Percentiles rank a stretch among this genome's conserved stretches.
phyloP scores from a whole-genome alignment of 2,113 vertebrate species.

The Dendrocopos noguchii region DNA sequence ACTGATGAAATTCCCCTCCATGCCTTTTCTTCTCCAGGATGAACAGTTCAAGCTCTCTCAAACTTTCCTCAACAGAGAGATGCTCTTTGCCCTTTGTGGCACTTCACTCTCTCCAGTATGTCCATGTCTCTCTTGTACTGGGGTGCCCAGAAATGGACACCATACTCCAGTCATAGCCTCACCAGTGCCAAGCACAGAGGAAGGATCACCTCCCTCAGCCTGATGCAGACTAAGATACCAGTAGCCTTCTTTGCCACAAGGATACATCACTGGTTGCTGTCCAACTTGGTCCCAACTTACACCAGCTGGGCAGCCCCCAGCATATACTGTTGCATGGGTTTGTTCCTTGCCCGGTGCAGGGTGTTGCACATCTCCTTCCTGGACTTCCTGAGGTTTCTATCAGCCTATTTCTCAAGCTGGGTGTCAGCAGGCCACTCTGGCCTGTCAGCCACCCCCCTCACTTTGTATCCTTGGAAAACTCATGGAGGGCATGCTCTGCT shows the following conservation, averaged over 20 bases:
- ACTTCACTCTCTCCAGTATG: neutral
- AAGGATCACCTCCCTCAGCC: neutral
- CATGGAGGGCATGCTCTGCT: neutral
- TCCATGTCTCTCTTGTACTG: neutral
- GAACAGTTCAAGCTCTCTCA: neutral
- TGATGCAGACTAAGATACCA: neutral
- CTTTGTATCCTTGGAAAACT: neutral
- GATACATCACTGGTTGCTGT: fast-evolving
- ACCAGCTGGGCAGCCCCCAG: neutral
- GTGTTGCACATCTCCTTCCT: neutral
- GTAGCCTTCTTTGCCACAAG: neutral
- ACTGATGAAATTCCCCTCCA: neutral
- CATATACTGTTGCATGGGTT: neutral
- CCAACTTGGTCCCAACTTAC: no score
- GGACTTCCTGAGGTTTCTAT: neutral
- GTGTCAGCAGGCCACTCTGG: fast-evolving
- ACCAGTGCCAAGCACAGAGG: neutral
- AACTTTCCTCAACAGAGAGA: neutral
- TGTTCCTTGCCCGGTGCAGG: neutral
- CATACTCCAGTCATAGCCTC: neutral
- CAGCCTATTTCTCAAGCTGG: neutral
- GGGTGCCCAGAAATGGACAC: neutral
- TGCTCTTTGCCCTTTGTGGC: neutral
- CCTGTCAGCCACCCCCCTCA: neutral
- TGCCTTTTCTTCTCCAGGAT: neutral